A percentile compares a stretch with the other conserved stretches of the same genome.
These are phyloP conservation scores for Cochlearius cochlearius DNA, from an alignment of 2,113 vertebrate species.

Conservation along the genomic window DNA sequence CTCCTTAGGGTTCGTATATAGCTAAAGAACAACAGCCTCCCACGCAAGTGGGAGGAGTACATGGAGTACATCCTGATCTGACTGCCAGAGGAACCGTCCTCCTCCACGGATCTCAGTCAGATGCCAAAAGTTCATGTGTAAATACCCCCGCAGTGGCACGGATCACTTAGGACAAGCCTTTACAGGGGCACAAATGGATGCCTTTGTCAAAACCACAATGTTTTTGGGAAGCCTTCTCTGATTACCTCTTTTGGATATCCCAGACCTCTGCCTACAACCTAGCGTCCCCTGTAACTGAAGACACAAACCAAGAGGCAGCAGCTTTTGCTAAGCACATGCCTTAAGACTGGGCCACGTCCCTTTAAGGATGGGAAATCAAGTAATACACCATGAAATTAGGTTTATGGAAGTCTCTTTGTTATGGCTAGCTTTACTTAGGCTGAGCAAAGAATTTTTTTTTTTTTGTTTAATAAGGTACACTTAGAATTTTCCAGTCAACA, in stretches of 20 bases:
- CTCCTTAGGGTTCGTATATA: not conserved
- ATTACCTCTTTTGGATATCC: not conserved
- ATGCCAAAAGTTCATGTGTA: not conserved
- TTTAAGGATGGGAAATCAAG: not conserved
- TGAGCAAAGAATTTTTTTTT: not conserved
- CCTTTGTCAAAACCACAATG: not conserved
- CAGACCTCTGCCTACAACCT: not conserved
- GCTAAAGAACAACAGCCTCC: not conserved
- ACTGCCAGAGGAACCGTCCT: not conserved
- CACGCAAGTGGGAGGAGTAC: not conserved
- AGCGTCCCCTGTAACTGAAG: not conserved
- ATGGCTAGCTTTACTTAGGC: not conserved
- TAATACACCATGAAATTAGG: not conserved
- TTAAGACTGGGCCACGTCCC: not conserved
- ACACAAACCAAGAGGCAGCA: not conserved
- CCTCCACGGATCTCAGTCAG: not conserved
- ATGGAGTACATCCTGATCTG: not conserved
- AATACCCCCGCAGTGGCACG: not conserved
- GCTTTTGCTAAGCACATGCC: not conserved
- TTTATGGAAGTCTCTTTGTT: not conserved
- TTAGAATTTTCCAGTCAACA: not conserved
- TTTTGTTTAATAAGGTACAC: not conserved
- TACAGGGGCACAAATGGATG: not conserved
- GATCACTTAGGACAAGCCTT: not conserved
- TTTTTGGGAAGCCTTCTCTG: not conserved